Evolutionary conservation across 2,888 invertebrate species (phyloP).

Genomic region (Tachina grossa): DNA sequence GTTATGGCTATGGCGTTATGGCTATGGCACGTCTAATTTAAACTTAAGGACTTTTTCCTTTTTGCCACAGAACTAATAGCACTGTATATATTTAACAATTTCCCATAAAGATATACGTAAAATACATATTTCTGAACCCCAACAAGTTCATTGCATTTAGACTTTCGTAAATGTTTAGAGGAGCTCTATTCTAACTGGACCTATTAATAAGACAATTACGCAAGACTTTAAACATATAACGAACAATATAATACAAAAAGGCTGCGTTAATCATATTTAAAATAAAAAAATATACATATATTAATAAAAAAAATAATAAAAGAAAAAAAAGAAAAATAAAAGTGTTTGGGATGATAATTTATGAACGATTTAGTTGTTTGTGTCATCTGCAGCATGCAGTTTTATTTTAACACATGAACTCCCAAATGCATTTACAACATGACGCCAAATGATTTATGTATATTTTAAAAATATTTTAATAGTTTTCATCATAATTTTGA

Average conservation of each 20-base stretch:
- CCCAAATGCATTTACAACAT: slow-evolving; percentile 22
- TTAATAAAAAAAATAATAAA: not conserved
- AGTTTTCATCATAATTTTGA: slow-evolving; percentile 40
- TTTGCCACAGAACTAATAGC: no score
- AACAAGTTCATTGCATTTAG: not conserved
- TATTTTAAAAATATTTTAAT: slow-evolving; percentile 42
- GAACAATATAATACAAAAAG: not conserved
- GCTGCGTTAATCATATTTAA: slow-evolving; percentile 18
- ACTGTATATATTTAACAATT: no score
- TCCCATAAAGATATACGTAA: not conserved
- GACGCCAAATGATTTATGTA: slow-evolving; percentile 63
- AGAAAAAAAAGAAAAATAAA: slow-evolving; percentile 6
- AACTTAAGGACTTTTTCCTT: no score
- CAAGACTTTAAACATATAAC: slow-evolving; percentile 20
- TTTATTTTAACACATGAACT: not conserved
- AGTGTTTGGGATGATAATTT: slow-evolving; percentile 24
- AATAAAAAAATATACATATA: not conserved
- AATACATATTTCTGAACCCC: not conserved
- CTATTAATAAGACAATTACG: slow-evolving; percentile 34
- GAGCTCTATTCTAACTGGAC: slow-evolving; percentile 4
- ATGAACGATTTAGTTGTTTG: slow-evolving; percentile 18
- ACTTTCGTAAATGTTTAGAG: not conserved
- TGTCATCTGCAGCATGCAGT: slow-evolving; percentile 7
- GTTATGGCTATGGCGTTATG: no score
- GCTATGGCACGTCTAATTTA: no score